Percentiles rank a stretch among this genome's conserved stretches.
These are phyloP conservation scores for Caranx melampygus DNA, from an alignment of 2,113 vertebrate genomes.

Conservation along the genomic window DNA sequence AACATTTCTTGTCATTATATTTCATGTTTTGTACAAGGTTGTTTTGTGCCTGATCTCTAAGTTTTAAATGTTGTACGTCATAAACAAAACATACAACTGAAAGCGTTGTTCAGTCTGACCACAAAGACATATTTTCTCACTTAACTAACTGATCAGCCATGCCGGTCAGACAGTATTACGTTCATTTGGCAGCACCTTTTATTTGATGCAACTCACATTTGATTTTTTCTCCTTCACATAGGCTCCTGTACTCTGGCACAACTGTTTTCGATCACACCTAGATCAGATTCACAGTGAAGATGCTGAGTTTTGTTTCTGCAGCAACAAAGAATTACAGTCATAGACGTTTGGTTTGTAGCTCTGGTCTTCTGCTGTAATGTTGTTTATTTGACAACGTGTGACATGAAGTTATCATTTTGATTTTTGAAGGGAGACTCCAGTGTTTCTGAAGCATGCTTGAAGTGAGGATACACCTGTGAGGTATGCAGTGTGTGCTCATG, in stretches of 20 bases:
- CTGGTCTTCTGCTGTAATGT: no score
- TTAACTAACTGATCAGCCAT: neutral
- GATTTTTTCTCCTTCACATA: no score
- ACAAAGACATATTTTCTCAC: neutral
- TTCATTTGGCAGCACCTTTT: neutral
- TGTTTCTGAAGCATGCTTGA: neutral
- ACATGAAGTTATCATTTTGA: neutral
- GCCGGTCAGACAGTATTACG: neutral
- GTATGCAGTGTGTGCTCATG: no score
- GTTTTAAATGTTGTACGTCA: neutral
- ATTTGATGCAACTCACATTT: no score
- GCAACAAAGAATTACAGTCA: no score
- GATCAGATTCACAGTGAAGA: no score
- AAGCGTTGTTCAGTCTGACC: neutral
- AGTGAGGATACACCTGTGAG: no score
- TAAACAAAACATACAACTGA: neutral
- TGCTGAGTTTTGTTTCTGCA: no score
- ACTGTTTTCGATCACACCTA: no score
- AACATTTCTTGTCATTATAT: neutral
- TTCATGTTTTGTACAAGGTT: neutral
- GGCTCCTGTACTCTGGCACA: no score
- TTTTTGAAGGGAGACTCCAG: neutral
- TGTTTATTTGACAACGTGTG: no score
- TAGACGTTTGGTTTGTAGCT: no score
- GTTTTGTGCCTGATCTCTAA: neutral